Evolutionary conservation across 1,140 invertebrate genomes (phyloP).

Genomic region (Macrobrachium nipponense): DNA sequence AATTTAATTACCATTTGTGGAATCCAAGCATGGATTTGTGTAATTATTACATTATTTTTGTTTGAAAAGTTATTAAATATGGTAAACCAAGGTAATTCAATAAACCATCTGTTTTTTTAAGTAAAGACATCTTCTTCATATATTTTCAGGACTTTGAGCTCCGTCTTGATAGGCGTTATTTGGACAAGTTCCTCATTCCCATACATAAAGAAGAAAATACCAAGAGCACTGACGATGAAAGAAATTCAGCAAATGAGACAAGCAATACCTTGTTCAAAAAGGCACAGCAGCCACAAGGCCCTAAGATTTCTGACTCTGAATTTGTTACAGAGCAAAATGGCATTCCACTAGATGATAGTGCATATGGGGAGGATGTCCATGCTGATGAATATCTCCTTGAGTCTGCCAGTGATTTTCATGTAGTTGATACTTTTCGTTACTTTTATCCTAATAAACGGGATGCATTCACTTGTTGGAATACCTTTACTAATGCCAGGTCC

Average conservation of each 20-base stretch:
- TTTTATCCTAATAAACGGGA: slow-evolving; percentile 70
- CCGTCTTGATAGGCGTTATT: slow-evolving; percentile 48
- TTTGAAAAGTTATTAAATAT: no score
- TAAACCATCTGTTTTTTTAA: not conserved
- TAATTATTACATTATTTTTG: no score
- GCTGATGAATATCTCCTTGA: slow-evolving; percentile 34
- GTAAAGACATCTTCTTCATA: no score
- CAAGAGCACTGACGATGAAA: no score
- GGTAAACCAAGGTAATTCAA: not conserved
- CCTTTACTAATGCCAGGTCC: slow-evolving; percentile 69
- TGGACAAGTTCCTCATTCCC: slow-evolving; percentile 44
- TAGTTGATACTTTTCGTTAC: slow-evolving; percentile 72
- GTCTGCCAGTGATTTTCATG: slow-evolving; percentile 63
- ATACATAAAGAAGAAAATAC: slow-evolving; percentile 6
- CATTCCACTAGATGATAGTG: no score
- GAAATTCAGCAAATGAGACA: not conserved
- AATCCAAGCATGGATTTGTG: no score
- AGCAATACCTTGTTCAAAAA: not conserved
- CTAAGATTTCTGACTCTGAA: not conserved
- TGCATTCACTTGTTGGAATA: slow-evolving; percentile 74
- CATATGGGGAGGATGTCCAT: not conserved
- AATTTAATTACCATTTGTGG: no score
- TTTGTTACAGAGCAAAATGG: no score
- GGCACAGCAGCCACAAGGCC: not conserved
- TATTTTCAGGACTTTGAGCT: slow-evolving; percentile 54